These are phyloP conservation scores for Wasmannia auropunctata DNA, from an alignment of 1,140 invertebrate genomes.

Conservation along the genomic window DNA sequence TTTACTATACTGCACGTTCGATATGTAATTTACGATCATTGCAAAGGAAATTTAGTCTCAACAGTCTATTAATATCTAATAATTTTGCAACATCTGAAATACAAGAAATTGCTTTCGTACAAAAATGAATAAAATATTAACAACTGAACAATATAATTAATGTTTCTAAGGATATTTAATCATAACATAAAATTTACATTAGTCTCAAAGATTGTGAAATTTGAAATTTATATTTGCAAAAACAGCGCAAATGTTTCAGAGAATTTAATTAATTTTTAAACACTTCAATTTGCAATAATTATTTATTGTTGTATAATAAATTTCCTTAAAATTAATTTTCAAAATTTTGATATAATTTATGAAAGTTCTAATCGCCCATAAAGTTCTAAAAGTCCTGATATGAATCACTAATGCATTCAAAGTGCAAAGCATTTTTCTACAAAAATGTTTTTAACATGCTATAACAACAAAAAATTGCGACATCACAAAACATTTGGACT, in stretches of 20 bases:
- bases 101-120: neutral
- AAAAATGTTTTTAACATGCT: neutral
- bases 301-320: neutral
- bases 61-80: slow-evolving; percentile 13
- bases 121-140: neutral
- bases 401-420: neutral
- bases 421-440: neutral
- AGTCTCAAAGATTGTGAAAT: neutral
- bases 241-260: neutral
- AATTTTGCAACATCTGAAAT: neutral
- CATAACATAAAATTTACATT: neutral
- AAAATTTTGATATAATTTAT: neutral
- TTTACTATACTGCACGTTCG: slow-evolving; percentile 3
- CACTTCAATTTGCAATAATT: neutral
- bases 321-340: neutral
- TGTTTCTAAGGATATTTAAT: neutral
- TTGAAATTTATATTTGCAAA: neutral
- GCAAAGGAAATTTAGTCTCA: slow-evolving; percentile 3
- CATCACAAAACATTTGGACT: neutral
- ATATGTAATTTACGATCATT: slow-evolving; percentile 43
- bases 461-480: neutral
- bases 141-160: neutral
- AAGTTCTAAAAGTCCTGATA: neutral
- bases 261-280: neutral
- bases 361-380: neutral